Evolutionary conservation across 2,888 invertebrate genomes (phyloP).

Genomic region (Chydorus sphaericus): DNA sequence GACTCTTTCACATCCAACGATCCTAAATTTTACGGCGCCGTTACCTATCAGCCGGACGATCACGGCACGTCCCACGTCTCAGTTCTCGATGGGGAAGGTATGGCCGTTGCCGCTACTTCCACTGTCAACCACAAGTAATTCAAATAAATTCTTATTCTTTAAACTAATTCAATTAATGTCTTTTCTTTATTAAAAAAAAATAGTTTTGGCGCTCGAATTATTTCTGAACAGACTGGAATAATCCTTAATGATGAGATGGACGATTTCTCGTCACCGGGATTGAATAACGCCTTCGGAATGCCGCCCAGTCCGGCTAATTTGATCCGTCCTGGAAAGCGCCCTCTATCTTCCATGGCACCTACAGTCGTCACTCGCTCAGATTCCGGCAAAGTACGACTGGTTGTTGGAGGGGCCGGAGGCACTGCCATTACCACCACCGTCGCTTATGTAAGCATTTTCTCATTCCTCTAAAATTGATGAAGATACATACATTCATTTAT

Average conservation of each 20-base stretch:
- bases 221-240: slow-evolving; percentile 64
- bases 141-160: neutral
- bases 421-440: slow-evolving; percentile 38
- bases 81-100: slow-evolving; percentile 66
- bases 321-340: slow-evolving; percentile 63
- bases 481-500: no score
- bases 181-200: no score
- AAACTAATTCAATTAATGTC: neutral
- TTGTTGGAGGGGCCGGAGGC: slow-evolving; percentile 41
- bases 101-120: slow-evolving; percentile 83
- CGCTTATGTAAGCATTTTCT: slow-evolving; percentile 25
- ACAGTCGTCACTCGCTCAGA: slow-evolving; percentile 46
- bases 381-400: slow-evolving; percentile 30
- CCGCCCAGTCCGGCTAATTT: slow-evolving; percentile 73
- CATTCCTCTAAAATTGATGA: no score
- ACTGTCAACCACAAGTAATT: slow-evolving; percentile 71
- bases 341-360: slow-evolving; percentile 84
- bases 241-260: slow-evolving; percentile 87
- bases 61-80: slow-evolving; percentile 85
- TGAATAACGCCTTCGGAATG: slow-evolving; percentile 49
- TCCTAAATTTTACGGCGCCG: slow-evolving; percentile 55
- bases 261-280: slow-evolving; percentile 63
- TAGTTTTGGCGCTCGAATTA: slow-evolving; percentile 68
- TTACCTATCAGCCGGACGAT: slow-evolving; percentile 41
- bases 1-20: slow-evolving; percentile 50